Evolutionary conservation across 2,888 invertebrate genomes (phyloP).

Genomic region (Chloroclysta siterata): DNA sequence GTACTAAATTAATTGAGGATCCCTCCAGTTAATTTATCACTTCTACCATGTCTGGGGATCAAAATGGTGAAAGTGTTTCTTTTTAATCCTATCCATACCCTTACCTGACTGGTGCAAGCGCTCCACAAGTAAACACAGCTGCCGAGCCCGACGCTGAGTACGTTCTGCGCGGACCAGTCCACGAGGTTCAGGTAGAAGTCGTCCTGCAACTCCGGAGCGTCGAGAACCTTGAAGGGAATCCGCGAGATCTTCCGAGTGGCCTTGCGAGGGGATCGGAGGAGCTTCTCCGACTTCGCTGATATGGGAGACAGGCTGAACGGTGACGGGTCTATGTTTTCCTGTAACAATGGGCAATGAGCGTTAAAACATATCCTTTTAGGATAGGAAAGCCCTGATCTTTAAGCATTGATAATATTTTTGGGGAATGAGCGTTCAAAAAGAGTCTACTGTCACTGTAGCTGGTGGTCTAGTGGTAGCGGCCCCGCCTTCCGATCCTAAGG

Average conservation of each 20-base stretch:
- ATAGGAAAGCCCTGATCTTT: no score
- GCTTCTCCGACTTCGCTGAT: slow-evolving; percentile 96
- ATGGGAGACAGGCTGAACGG: slow-evolving; percentile 98
- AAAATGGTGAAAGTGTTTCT: no score
- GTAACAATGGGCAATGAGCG: slow-evolving; percentile 59
- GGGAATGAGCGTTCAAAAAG: no score
- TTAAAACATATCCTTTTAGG: not conserved
- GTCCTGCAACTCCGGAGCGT: slow-evolving; percentile 98
- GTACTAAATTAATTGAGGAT: no score
- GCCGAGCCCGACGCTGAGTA: slow-evolving; percentile 98
- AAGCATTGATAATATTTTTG: no score
- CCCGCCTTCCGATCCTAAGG: no score
- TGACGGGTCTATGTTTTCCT: slow-evolving; percentile 92
- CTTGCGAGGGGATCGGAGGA: slow-evolving; percentile 97
- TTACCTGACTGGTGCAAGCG: slow-evolving; percentile 98
- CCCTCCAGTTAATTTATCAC: no score
- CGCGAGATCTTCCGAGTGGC: slow-evolving; percentile 99
- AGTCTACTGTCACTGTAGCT: no score
- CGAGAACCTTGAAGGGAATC: slow-evolving; percentile 98
- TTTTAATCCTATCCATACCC: no score
- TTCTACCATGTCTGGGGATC: no score
- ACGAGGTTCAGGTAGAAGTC: slow-evolving; percentile 99
- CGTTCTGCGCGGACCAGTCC: slow-evolving; percentile 99
- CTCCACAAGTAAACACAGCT: slow-evolving; percentile 99
- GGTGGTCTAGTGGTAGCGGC: no score